Base-by-base conservation (phyloP, 2,888 invertebrate species). In the Ditylenchus weischeri region DNA sequence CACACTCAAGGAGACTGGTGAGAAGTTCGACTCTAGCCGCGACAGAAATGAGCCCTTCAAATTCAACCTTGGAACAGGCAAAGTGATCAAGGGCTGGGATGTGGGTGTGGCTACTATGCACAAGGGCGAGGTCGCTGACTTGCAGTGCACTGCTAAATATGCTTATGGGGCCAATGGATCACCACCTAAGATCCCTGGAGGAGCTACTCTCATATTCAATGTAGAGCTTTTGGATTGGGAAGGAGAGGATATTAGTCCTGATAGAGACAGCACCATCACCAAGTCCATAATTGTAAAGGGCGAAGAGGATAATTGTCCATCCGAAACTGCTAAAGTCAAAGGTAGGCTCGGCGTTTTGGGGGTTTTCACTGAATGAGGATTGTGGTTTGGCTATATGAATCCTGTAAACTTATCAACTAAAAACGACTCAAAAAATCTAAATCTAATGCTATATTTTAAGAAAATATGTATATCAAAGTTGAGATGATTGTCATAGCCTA, bases 81-180 rank as follows among this genome's bases (percentile, higher is more conserved):
- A 23, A 1, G 36, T 63, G 35, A 64, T 64, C 36, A 19, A 57
- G 4, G 82, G 77, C 62, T 96, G 94, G 91, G 95, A 96, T 80
- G 87, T 91, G 74, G 94, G 93, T 38, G 90, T 96, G 19, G 90
- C 91, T 0, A 90, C 91, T 0, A 96, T 98, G 96, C 91, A 90
- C 84, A 89, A 89, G 77, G 75, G 76, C 47, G 80, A 81, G 50
- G 86, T 90, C 63, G 90, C 91, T 60, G 86, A 89, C 64, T 85
- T 96, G 62, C 91, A 90, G 0, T 92, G 93, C 85, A 89, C 89
- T 62, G 88, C 93, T 0, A 89, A 91, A 69, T 95, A 93, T 85
- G 92, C 89, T 0, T 93, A 93, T 83, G 92, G 92, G 57, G 88
- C 88, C 66, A 86, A 87, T 63, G 92, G 92, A 64, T 89, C 90